Evolutionary conservation across 2,888 invertebrate species (phyloP).

Genomic region (Campoplex capitator): DNA sequence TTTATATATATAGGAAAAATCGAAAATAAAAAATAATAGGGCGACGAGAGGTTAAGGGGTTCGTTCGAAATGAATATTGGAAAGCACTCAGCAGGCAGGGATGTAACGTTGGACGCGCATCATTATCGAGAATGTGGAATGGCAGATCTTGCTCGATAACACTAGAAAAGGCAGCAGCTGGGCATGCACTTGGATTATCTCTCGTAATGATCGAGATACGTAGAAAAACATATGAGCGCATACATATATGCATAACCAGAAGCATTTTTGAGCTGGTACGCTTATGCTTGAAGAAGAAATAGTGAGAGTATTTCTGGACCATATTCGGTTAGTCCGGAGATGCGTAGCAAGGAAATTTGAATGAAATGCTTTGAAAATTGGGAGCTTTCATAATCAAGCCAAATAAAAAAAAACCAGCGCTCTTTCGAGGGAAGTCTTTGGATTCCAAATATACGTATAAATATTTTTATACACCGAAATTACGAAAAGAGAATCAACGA

Average conservation of each 20-base stretch:
- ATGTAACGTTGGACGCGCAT: conserved; percentile 64
- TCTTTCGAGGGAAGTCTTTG: conserved; percentile 23
- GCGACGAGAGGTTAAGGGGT: conserved; percentile 47
- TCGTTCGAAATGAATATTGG: conserved; percentile 71
- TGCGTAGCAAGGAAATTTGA: conserved; percentile 46
- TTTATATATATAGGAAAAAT: conserved; percentile 30
- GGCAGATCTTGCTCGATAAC: conserved; percentile 69
- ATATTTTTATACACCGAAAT: not conserved
- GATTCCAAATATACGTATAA: not conserved
- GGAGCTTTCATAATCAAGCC: conserved; percentile 16
- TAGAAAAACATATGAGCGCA: conserved; percentile 58
- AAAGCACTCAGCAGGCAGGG: conserved; percentile 67
- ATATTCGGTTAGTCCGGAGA: conserved; percentile 15
- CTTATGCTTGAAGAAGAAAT: conserved; percentile 34
- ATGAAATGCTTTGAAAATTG: conserved; percentile 55
- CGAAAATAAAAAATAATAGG: conserved; percentile 51
- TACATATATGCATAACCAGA: conserved; percentile 33
- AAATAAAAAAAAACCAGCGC: not conserved
- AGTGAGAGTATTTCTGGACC: not conserved
- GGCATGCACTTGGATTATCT: conserved; percentile 69
- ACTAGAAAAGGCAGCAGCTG: conserved; percentile 70
- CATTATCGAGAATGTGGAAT: conserved; percentile 72
- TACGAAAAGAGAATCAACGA: not conserved
- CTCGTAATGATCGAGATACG: conserved; percentile 68
- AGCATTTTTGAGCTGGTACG: not conserved